Base-by-base conservation (phyloP, 2,888 invertebrate species). In the Ectobius pallidus region DNA sequence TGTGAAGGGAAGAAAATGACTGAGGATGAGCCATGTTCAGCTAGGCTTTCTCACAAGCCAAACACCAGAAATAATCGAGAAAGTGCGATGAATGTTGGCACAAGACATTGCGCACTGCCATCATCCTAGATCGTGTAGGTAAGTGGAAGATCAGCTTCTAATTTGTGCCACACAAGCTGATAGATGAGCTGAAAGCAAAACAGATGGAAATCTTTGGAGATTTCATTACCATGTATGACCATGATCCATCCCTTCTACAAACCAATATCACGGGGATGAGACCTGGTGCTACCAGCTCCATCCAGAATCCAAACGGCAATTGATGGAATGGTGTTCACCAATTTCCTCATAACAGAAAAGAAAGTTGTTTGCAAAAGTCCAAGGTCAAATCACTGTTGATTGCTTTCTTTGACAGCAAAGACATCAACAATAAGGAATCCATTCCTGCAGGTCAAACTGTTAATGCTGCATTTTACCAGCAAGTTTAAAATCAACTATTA, bases 1-100 rank as follows among this genome's bases (percentile, higher is more conserved):
- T 44, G n/a, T n/a, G 44, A 62, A 44, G 61, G 70, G 27, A 34
- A 27, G 61, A 44, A 70, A 58, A 58, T 42, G 20, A 44, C 20
- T 42, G 30, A 62, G 39, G 70, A 70, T 44, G 30, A 70, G 46
- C 70, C 20, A 39, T 44, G 25, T 42, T 70, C 61, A 25, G 25
- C 44, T 1, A n/a, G 39, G 27, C 25, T 25, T 22, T 70, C 61
- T n/a, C 25, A 62, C 32, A 49, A 52, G 46, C 30, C 46, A 30
- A 71, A 71, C 71, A 1, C 16, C 63, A 0, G 39, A 63, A 9
- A 63, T 34, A 7, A 34, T 63, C 63, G 63, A 63, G 63, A 9
- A 6, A 7, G 0, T 63, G 42, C 63, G 39, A n/a, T n/a, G n/a
- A n/a, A n/a, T n/a, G n/a, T n/a, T n/a, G n/a, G n/a, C n/a, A n/a